phyloP scores from a whole-genome alignment of 1,140 invertebrate species.

The Physella acuta region DNA sequence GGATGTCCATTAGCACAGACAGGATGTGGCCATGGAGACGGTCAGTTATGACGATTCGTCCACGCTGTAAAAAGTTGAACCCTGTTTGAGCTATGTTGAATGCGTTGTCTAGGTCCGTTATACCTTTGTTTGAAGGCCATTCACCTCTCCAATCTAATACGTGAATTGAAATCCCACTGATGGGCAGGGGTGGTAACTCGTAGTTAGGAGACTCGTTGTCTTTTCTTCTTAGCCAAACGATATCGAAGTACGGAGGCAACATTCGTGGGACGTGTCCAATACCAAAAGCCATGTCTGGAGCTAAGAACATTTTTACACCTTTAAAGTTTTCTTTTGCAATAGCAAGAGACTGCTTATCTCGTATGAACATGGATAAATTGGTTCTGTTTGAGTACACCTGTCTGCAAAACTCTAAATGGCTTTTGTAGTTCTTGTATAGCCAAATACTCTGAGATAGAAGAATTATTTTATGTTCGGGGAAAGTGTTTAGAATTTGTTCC shows the following conservation, averaged over 20 bases:
- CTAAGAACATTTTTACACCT: conserved; percentile 12
- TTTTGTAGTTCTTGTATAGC: conserved; percentile 18
- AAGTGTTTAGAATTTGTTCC: conserved; percentile 16
- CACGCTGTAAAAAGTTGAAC: conserved; percentile 25
- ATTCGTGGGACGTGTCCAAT: conserved; percentile 13
- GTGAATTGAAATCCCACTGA: not conserved
- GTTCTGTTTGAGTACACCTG: conserved; percentile 20
- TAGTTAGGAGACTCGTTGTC: conserved; percentile 22
- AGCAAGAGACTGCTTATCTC: conserved; percentile 29
- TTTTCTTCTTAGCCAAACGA: conserved; percentile 8
- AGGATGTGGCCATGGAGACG: too few species aligned
- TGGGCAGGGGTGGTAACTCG: not conserved
- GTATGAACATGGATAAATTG: conserved; percentile 29
- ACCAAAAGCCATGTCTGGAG: conserved; percentile 29
- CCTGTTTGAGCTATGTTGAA: conserved; percentile 12
- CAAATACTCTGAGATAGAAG: too few species aligned
- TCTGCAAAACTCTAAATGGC: not conserved
- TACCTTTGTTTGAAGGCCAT: conserved; percentile 1
- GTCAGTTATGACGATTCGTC: too few species aligned
- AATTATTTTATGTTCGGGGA: conserved; percentile 21
- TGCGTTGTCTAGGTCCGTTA: not conserved
- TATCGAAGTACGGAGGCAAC: conserved; percentile 13
- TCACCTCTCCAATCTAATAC: conserved; percentile 19
- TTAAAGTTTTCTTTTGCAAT: conserved; percentile 24
- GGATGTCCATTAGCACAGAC: too few species aligned